Base-by-base conservation (phyloP, 1,140 invertebrate genomes). In the Anastrepha ludens region DNA sequence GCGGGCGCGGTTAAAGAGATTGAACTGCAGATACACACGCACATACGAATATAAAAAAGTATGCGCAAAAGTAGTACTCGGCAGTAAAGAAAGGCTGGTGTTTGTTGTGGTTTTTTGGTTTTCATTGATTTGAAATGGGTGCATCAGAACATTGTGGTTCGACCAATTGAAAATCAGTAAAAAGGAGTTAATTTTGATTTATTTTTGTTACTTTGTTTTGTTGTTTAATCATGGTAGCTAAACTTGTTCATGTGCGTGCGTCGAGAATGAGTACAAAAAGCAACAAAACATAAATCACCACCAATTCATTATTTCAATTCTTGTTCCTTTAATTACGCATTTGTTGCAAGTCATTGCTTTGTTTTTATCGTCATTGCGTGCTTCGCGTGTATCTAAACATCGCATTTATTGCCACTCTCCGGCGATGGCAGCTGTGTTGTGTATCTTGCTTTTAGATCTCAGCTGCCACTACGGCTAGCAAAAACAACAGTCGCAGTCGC, bases 381-480 rank as follows among this genome's bases (percentile, higher is more conserved):
- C 67, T 74, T 41, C 4, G 9, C 11, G 44, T 78, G 70, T 50
- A 55, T 78, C 70, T 78, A 78, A 78, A 78, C 47, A 78, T 78
- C 44, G 13, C 44, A 55, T 50, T 81, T 81, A 81, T 55, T n/a
- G n/a, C 64, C n/a, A 6, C 47, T 55, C 74, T 50, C n/a, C n/a
- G 47, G 2, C 41, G 5, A 41, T 74, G 41, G 17, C 74, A 81
- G 74, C 74, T 81, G 74, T 81, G 41, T 55, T 81, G 44, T 81
- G n/a, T 81, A 81, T 58, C 74, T 81, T 55, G 47, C 15, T 17
- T n/a, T 55, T 55, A n/a, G n/a, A 81, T 81, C n/a, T 81, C 47
- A 81, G 47, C 44, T 55, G 74, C 15, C n/a, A 41, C n/a, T 17
- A 39, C 47, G 6, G 17, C 15, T 17, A 55, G 29, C 47, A 81